Conservation (phyloP, 2,888 invertebrate species). For the Cheilosia impressa region DNA sequence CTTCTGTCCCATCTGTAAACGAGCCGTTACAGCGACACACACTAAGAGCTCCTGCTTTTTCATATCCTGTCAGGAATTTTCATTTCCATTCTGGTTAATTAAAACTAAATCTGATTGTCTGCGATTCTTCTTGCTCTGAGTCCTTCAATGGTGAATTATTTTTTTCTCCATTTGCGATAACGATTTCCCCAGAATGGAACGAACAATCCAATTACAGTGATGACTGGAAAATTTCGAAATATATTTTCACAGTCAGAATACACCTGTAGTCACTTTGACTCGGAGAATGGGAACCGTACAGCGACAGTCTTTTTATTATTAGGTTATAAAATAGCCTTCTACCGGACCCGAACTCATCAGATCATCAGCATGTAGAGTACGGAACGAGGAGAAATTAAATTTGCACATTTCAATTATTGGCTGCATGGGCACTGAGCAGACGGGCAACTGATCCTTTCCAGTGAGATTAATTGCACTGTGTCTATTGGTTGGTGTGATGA, state of each 20-base stretch:
- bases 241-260: background rate
- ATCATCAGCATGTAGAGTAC: background rate
- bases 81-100: slow-evolving; percentile 27
- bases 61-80: slow-evolving; percentile 11
- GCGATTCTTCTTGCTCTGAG: background rate
- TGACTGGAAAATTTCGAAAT: background rate
- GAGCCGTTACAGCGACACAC: background rate
- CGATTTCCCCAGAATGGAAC: background rate
- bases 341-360: no score
- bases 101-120: background rate
- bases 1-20: background rate
- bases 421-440: background rate
- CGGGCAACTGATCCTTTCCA: background rate
- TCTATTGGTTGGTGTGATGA: background rate
- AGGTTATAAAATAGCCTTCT: background rate
- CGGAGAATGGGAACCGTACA: background rate
- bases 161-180: background rate
- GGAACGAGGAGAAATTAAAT: background rate
- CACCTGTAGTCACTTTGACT: background rate
- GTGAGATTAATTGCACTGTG: background rate
- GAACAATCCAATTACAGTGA: background rate
- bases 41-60: background rate
- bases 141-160: background rate
- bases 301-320: background rate
- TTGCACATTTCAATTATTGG: background rate